Evolutionary conservation across 2,113 vertebrate genomes (phyloP).

Genomic region (Gambusia affinis): DNA sequence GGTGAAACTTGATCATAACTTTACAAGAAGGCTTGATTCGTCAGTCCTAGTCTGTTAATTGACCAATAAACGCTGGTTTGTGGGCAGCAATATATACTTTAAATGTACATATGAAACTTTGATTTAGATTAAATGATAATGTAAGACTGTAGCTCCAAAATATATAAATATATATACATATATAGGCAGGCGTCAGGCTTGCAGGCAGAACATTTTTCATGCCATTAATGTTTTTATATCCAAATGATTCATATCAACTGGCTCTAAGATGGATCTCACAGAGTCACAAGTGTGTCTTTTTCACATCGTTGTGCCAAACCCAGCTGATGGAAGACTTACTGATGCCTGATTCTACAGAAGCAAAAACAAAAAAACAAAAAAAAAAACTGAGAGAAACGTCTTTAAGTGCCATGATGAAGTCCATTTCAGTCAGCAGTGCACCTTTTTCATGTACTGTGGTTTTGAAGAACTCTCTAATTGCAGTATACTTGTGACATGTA

Average conservation of each 20-base stretch:
- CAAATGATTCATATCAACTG: slow-evolving; percentile 11
- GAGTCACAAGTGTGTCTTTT: slow-evolving; percentile 25
- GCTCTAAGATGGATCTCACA: slow-evolving; percentile 28
- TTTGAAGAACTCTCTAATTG: slow-evolving; percentile 44
- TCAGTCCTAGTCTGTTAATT: background rate
- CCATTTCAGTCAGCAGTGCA: slow-evolving; percentile 48
- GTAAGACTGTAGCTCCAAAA: slow-evolving; percentile 46
- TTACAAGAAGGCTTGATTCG: slow-evolving; percentile 24
- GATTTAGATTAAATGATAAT: slow-evolving; percentile 51
- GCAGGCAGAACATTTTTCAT: slow-evolving; percentile 43
- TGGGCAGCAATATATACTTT: slow-evolving; percentile 58
- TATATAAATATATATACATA: background rate
- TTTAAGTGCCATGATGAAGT: slow-evolving; percentile 73
- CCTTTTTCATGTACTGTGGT: slow-evolving; percentile 35
- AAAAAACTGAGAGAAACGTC: slow-evolving; percentile 12
- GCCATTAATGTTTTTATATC: slow-evolving; percentile 12
- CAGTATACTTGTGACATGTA: slow-evolving; percentile 58
- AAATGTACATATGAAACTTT: slow-evolving; percentile 70
- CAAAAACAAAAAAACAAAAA: slow-evolving; percentile 55
- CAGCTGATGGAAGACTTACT: slow-evolving; percentile 39
- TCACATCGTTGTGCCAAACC: slow-evolving; percentile 53
- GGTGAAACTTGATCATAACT: slow-evolving; percentile 15
- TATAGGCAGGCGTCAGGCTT: slow-evolving; percentile 34
- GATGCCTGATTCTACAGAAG: slow-evolving; percentile 62
- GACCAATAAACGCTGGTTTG: slow-evolving; percentile 30